A percentile compares a stretch with the other conserved stretches of the same genome.
Evolutionary conservation across 2,113 vertebrate genomes (phyloP).

Genomic region (Corvus moneduloides): DNA sequence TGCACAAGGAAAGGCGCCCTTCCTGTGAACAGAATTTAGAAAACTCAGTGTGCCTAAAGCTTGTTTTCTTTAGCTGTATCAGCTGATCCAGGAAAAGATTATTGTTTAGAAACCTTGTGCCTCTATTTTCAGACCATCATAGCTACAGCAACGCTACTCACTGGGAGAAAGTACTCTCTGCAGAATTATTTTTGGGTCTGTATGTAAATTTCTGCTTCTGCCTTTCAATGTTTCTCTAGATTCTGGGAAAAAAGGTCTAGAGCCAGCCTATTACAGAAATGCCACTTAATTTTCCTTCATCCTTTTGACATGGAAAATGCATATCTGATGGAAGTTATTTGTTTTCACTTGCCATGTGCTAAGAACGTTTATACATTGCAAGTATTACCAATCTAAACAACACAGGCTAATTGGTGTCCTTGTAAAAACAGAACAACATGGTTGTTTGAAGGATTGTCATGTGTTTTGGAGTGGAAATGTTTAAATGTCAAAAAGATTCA

Average conservation of each 20-base stretch:
- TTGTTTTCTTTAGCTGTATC: slow-evolving; percentile 27
- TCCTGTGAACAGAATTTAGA: not conserved
- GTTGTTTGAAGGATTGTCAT: slow-evolving; percentile 68
- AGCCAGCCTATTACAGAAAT: not conserved
- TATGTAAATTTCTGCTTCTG: not conserved
- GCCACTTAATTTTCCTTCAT: slow-evolving; percentile 13
- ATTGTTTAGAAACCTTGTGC: not conserved
- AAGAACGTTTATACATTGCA: slow-evolving; percentile 56
- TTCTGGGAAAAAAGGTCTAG: not conserved
- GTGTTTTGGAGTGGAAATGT: slow-evolving; percentile 31
- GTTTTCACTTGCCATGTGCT: slow-evolving; percentile 68
- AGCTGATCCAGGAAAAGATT: not conserved
- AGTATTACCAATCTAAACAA: slow-evolving; percentile 70
- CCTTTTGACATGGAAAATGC: slow-evolving; percentile 42
- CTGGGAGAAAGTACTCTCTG: not conserved
- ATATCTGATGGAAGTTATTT: slow-evolving; percentile 59
- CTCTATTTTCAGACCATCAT: not conserved
- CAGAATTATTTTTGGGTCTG: not conserved
- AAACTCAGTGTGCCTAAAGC: not conserved
- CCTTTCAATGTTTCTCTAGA: not conserved
- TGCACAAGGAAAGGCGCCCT: not conserved
- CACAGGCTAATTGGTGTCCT: slow-evolving; percentile 59
- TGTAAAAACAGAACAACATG: slow-evolving; percentile 70
- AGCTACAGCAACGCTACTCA: not conserved
- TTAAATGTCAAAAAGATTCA: slow-evolving; percentile 52